Conservation (phyloP, 2,797 vertebrate species). For the Characodon lateralis region DNA sequence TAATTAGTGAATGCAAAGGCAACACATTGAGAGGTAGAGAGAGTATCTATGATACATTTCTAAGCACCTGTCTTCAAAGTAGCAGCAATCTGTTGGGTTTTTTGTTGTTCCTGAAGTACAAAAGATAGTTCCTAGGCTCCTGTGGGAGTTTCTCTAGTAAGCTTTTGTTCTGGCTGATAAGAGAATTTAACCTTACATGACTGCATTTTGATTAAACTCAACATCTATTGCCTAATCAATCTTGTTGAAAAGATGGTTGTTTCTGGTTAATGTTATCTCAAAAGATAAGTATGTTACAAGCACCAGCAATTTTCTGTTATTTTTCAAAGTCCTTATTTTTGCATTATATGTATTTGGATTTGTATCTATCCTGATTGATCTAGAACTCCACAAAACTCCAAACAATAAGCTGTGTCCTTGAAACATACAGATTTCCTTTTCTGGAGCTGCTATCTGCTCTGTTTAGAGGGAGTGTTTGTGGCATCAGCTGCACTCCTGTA, state of each 20-base stretch:
- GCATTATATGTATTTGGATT: not conserved
- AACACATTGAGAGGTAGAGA: not conserved
- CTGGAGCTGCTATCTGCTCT: slow-evolving; percentile 38
- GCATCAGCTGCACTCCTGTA: slow-evolving; percentile 48
- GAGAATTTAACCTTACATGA: not conserved
- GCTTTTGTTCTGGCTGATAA: slow-evolving; percentile 16
- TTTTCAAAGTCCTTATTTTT: not conserved
- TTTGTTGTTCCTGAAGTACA: not conserved
- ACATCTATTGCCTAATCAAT: not conserved
- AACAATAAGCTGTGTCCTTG: slow-evolving; percentile 25
- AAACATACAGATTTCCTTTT: slow-evolving; percentile 34
- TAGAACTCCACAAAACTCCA: not conserved
- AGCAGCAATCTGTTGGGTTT: not conserved
- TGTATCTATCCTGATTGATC: not conserved
- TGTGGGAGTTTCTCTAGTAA: slow-evolving; percentile 11
- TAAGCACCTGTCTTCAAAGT: slow-evolving; percentile 12
- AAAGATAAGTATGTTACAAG: not conserved
- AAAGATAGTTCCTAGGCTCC: slow-evolving; percentile 11
- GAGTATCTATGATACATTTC: slow-evolving; percentile 3
- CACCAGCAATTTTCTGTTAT: not conserved
- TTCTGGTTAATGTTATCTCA: not conserved
- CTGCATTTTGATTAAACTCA: not conserved
- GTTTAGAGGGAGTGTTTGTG: slow-evolving; percentile 37
- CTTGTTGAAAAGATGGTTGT: not conserved
- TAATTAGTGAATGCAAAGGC: slow-evolving; percentile 16